Evolutionary conservation across 2,113 vertebrate genomes (phyloP), one percentile per base, ranked within the genome.

Genomic region (Odocoileus hemionus): DNA sequence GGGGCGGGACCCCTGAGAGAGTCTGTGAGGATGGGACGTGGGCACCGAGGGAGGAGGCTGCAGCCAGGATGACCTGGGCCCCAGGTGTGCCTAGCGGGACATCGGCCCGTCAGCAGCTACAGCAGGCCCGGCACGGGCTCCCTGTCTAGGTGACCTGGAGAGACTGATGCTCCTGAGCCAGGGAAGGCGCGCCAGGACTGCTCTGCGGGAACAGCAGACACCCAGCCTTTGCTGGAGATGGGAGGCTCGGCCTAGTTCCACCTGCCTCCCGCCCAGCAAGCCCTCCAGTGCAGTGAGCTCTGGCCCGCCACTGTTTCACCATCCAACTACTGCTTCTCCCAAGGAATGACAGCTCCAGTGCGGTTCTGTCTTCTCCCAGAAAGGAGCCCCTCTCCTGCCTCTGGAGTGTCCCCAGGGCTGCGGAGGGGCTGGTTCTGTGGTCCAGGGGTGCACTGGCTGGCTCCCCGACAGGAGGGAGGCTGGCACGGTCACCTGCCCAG

Each of bases 401-500:
- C 7, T 21, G 15, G 60, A 50, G n/a, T 1, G 13, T 23, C 52
- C 23, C 21, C 43, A 15, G 52, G 52, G 28, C 61, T 30, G 23
- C 14, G 0, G 33, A 60, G 6, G 36, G 64, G 52, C 19, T 7
- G 15, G 54, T 57, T 14, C 45, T 36, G 13, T 7, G 0, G 19
- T 33, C n/a, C 67, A 10, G 0, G 12, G 43, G 33, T 3, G 14
- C 1, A n/a, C 52, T 0, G 11, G 33, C 43, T 0, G 3, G 36
- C 52, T 45, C 14, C 28, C 61, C 0, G 0, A 61, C 16, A 36
- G 33, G 16, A 52, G 43, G 33, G 54, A 30, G n/a, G 11, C 47
- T 0, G 1, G 39, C 26, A 12, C 0, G 17, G 97, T 98, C 98
- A 99, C 99, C 99, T 99, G 98, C 99, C 99, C 98, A 99, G 99